Evolutionary conservation across 2,797 vertebrate species (phyloP), one percentile per base, ranked within the genome.

Genomic region (Mus spretus): DNA sequence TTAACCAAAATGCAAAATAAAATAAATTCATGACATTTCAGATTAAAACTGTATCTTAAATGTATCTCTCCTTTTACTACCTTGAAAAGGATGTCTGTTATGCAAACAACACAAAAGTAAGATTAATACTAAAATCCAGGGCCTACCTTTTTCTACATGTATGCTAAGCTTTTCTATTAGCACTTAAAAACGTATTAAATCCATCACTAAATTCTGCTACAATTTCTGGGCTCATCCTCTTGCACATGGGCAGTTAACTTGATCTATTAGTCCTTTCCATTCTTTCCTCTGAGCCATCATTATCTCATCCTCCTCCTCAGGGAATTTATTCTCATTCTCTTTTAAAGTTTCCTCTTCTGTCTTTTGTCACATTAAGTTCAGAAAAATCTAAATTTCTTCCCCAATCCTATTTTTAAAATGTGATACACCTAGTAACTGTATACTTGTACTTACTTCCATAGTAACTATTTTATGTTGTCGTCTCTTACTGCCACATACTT

Each of bases 191-290:
- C 44, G 53, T 70, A 70, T 95, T 93, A 95, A 94, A 94, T 96
- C 37, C 12, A 59, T 96, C 84, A 88, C 67, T 70, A 95, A 50
- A 86, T 75, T 57, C 74, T 82, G 14, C 57, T 83, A 59, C n/a
- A 83, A 20, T 94, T 94, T 61, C 93, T 90, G 37, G 37, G 84
- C 37, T 82, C 88, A 82, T 90, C 10, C 24, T 87, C 61, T 86
- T 79, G 87, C 40, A 94, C 85, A 93, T 34, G 77, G 88, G 53
- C 92, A 89, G 85, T 98, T 97, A 97, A 96, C 55, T 96, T 97
- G 88, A 96, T 93, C 20, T 78, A 93, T 90, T 81, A 89, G 40
- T 63, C 78, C 57, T 63, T 97, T 96, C 26, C 24, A 31, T 50
- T 90, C 77, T 90, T 96, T 72, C 89, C 65, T 92, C 40, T 90